These are phyloP conservation scores for Aplodontia rufa DNA, from an alignment of 2,113 vertebrate genomes.

Conservation along the genomic window DNA sequence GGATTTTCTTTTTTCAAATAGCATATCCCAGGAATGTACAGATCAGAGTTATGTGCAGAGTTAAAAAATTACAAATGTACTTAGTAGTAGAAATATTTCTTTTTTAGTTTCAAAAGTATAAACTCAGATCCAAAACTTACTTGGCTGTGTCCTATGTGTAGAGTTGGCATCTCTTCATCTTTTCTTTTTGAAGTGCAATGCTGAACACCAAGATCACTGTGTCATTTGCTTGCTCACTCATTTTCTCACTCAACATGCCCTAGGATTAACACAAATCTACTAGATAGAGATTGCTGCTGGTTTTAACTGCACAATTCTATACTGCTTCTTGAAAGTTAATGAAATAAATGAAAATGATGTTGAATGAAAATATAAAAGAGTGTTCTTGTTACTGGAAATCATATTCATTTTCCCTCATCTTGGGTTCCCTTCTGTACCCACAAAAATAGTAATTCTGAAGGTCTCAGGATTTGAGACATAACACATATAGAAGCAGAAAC, in stretches of 20 bases:
- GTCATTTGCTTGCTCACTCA: neutral
- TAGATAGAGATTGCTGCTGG: neutral
- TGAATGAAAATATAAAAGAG: no score
- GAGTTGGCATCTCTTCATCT: no score
- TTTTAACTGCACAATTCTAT: neutral
- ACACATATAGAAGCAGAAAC: neutral
- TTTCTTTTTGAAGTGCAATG: neutral
- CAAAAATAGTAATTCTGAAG: no score
- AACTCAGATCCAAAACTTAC: neutral
- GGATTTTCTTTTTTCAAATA: neutral
- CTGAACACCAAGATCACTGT: neutral
- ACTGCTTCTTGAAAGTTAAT: neutral
- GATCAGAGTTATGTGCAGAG: neutral
- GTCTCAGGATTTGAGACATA: neutral
- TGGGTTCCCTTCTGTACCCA: neutral
- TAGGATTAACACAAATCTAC: neutral
- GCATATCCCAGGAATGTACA: neutral
- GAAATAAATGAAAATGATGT: neutral
- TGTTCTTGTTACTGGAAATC: neutral
- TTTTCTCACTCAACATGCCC: no score
- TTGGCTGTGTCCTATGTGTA: neutral
- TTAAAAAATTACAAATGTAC: neutral
- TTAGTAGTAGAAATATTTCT: neutral
- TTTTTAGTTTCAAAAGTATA: neutral
- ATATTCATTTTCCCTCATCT: neutral